Evolutionary conservation across 2,113 vertebrate species (phyloP).

Genomic region (Onychorhynchus coronatus): DNA sequence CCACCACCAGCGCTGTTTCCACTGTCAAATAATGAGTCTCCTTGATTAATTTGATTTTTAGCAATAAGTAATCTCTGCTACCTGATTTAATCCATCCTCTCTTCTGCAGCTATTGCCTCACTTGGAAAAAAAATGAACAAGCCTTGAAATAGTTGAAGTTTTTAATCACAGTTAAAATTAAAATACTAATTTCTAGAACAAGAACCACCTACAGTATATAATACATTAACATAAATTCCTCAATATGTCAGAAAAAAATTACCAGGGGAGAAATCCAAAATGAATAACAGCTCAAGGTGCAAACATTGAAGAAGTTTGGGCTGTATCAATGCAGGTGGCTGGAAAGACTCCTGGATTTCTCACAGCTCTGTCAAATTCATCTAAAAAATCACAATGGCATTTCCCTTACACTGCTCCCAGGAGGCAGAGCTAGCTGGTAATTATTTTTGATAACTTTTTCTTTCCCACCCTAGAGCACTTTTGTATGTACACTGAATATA

Average conservation of each 20-base stretch:
- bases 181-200: background rate
- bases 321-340: background rate
- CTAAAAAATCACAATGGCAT: background rate
- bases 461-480: background rate
- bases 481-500: background rate
- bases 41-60: background rate
- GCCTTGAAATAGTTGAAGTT: background rate
- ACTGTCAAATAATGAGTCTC: background rate
- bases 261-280: background rate
- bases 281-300: background rate
- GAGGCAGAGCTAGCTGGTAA: background rate
- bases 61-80: background rate
- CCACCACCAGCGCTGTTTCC: background rate
- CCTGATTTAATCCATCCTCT: background rate
- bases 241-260: background rate
- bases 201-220: background rate
- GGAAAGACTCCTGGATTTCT: background rate
- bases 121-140: background rate
- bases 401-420: background rate
- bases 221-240: background rate
- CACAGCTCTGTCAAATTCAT: background rate
- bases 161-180: background rate
- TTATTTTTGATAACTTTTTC: slow-evolving; percentile 26
- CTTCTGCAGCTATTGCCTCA: background rate
- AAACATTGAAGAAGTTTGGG: background rate